Base-by-base conservation (phyloP, 2,888 invertebrate genomes). In the Acleris laterana region DNA sequence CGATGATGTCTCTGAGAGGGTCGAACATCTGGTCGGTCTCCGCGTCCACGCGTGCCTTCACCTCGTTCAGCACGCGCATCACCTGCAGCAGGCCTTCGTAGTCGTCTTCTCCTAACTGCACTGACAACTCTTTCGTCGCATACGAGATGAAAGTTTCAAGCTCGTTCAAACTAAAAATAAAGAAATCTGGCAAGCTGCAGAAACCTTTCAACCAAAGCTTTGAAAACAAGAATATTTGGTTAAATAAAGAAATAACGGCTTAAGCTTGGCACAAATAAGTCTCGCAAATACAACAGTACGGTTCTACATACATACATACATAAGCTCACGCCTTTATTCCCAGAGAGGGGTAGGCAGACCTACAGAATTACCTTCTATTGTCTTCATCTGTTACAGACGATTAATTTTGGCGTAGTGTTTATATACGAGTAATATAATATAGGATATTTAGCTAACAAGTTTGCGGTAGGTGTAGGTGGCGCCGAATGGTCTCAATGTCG, bases 1-100 rank as follows among this genome's bases (percentile, higher is more conserved):
- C 96, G 57, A 98, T 97, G 51, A 97, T 97, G 74, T 97, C 96
- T 69, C 96, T 95, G 0, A 98, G 89, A 0, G 98, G 98, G 38
- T 97, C 97, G 82, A 99, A 99, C 97, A 98, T 97, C 49, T 94
- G 94, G 74, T 98, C 98, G 1, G 98, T 98, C 50, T 86, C 88
- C 2, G 86, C 84, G 62, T 92, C 93, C 38, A 95, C 93, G 48
- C 94, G 92, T 72, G 96, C 96, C 17, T 96, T 94, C 70, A 98
- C 98, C 75, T 96, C 95, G n/a, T 96, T 95, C 49, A 99, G 90
- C 71, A 97, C 96, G 13, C 96, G 95, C 95, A 99, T 97, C 49
- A 98, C 96, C 62, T 94, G 94, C 1, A 99, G 93, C 3, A 99
- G 91, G 0, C 96, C 96, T 19, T 97, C 96, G 77, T 98, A 97